A percentile compares a stretch with the other conserved stretches of the same genome.
phyloP scores from a whole-genome alignment of 2,888 invertebrate genomes.

The Ormyrus labotus region DNA sequence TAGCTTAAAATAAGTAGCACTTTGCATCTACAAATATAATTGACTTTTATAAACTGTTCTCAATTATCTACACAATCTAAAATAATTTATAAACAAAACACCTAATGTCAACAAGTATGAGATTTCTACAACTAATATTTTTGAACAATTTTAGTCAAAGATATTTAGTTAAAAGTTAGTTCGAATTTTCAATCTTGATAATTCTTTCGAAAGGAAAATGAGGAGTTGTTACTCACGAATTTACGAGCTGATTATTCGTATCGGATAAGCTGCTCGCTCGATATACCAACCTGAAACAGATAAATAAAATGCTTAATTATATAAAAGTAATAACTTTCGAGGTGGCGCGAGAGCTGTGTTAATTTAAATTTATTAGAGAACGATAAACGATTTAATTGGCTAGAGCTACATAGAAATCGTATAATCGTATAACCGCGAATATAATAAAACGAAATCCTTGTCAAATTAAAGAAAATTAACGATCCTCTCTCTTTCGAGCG shows the following conservation, averaged over 20 bases:
- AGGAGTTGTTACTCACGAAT: constrained; percentile 33
- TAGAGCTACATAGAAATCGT: constrained; percentile 17
- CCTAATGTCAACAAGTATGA: no score
- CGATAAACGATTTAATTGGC: constrained; percentile 50
- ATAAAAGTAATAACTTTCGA: constrained; percentile 6
- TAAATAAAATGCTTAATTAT: constrained; percentile 26
- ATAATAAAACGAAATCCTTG: constrained; percentile 46
- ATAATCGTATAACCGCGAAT: constrained; percentile 15
- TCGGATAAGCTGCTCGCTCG: background rate
- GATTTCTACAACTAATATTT: no score
- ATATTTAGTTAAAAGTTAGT: no score
- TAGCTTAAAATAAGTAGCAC: no score
- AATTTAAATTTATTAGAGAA: constrained; percentile 29
- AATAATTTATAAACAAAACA: no score
- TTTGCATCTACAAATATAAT: no score
- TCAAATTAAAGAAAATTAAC: constrained; percentile 53
- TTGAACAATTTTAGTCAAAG: no score
- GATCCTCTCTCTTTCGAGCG: constrained; percentile 21
- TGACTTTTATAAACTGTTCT: no score
- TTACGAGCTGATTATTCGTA: constrained; percentile 9
- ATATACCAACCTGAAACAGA: constrained; percentile 47
- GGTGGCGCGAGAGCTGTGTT: background rate
- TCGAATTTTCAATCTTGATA: no score
- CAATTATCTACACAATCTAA: no score
- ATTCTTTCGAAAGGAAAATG: background rate